Base-by-base conservation (phyloP, 1,140 invertebrate species). In the Theocolax elegans region DNA sequence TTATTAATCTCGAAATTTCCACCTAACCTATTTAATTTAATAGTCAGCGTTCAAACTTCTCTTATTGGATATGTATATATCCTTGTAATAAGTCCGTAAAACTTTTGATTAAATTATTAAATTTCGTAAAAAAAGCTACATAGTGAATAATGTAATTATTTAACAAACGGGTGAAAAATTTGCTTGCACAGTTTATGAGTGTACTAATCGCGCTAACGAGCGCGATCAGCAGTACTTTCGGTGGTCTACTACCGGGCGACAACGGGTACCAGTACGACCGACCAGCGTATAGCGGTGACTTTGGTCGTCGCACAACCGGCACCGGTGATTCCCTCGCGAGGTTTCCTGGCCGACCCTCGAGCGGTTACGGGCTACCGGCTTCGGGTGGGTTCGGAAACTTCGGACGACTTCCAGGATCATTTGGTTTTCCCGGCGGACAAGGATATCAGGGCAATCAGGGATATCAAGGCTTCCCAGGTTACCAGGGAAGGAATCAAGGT, bases 241-340 rank as follows among this genome's bases (percentile, higher is more conserved):
- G 73, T 46, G 83, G 81, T 69, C 73, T 83, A 27, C 72, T 82
- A 63, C 78, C 81, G 23, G 75, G 73, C 35, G 73, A 75, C 71
- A 75, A 75, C 62, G 80, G 80, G 56, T 84, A 85, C 71, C 81
- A 82, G 65, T 85, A 85, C 70, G 82, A 80, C 72, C 76, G 81
- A 72, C 54, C 65, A 9, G 44, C 31, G 6, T 49, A 49, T 2
- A 76, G 74, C 35, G 64, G 62, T 9, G 67, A 74, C 29, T 76
- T 75, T 15, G 49, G 54, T 2, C 31, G 60, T 46, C 53, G 38
- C 15, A 59, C 38, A 53, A 60, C 31, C 51, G 58, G 56, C 19
- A 63, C 40, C 21, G 74, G 62, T 21, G 69, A 70, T 19, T 51
- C 66, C 29, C 12, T 63, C 10, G 68, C 42, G 3, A 71, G 63